phyloP scores from a whole-genome alignment of 2,888 invertebrate genomes.

The Philereme vetulata region DNA sequence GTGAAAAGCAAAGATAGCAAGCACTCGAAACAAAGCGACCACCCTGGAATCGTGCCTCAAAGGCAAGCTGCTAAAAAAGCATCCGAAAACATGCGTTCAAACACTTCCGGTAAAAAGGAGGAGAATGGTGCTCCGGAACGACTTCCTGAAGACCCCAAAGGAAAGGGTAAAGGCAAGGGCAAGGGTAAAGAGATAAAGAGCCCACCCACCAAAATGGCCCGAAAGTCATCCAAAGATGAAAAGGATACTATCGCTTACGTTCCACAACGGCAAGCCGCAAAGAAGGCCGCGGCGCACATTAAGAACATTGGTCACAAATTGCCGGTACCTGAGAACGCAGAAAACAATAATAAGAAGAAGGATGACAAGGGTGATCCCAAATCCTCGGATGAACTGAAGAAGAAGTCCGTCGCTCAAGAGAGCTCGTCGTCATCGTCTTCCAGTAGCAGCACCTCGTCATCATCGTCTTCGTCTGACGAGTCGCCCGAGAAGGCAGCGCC shows the following conservation, averaged over 20 bases:
- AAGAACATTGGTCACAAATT: slow-evolving; percentile 87
- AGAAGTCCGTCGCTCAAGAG: slow-evolving; percentile 61
- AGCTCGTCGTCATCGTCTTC: slow-evolving; percentile 76
- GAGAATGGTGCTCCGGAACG: slow-evolving; percentile 62
- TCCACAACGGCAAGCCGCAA: slow-evolving; percentile 95
- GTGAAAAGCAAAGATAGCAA: slow-evolving; percentile 80
- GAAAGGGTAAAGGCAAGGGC: slow-evolving; percentile 70
- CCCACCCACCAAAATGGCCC: slow-evolving; percentile 70
- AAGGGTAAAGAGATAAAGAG: slow-evolving; percentile 78
- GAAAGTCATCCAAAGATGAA: slow-evolving; percentile 83
- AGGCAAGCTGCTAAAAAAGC: slow-evolving; percentile 96
- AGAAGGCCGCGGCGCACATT: slow-evolving; percentile 95
- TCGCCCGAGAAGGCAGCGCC: slow-evolving; percentile 68
- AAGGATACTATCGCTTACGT: slow-evolving; percentile 91
- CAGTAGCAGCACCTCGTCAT: slow-evolving; percentile 83
- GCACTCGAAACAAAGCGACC: slow-evolving; percentile 77
- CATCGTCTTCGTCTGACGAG: slow-evolving; percentile 86
- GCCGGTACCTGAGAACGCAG: slow-evolving; percentile 65
- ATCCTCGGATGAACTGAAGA: slow-evolving; percentile 69
- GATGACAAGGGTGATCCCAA: slow-evolving; percentile 56
- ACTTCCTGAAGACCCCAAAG: slow-evolving; percentile 64
- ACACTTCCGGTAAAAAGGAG: slow-evolving; percentile 79
- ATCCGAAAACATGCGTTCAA: slow-evolving; percentile 92
- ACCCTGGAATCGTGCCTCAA: slow-evolving; percentile 94
- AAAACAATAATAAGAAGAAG: slow-evolving; percentile 70